phyloP scores from a whole-genome alignment of 1,140 invertebrate genomes.

The Ostrea edulis region DNA sequence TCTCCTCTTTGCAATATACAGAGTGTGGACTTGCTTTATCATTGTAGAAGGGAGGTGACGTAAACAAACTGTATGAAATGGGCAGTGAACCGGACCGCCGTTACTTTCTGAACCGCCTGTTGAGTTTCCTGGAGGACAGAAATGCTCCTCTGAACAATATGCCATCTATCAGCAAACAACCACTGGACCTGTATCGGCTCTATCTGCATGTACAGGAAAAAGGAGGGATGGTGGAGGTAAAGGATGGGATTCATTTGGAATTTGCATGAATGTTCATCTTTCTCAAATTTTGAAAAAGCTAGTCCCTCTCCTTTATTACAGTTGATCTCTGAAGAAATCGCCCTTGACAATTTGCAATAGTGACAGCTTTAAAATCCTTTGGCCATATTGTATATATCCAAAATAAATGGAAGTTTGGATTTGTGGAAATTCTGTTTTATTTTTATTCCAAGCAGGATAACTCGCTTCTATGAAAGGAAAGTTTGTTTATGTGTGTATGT shows the following conservation, averaged over 20 bases:
- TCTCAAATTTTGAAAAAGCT: neutral
- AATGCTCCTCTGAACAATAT: slow-evolving; percentile 92
- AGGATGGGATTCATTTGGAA: neutral
- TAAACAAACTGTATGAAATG: slow-evolving; percentile 97
- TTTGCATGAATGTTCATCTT: neutral
- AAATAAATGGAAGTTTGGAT: neutral
- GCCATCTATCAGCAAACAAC: slow-evolving; percentile 98
- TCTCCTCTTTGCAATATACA: neutral
- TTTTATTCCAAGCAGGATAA: neutral
- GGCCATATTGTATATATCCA: too few species aligned
- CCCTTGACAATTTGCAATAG: too few species aligned
- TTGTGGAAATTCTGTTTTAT: neutral
- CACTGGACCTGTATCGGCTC: slow-evolving; percentile 97
- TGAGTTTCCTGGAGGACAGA: slow-evolving; percentile 91
- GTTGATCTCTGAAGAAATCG: too few species aligned
- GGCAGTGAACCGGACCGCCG: slow-evolving; percentile 95
- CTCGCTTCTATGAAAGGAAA: neutral
- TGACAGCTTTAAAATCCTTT: too few species aligned
- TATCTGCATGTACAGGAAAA: slow-evolving; percentile 96
- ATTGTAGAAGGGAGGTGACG: slow-evolving; percentile 79
- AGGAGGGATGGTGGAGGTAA: slow-evolving; percentile 97
- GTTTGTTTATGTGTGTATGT: neutral
- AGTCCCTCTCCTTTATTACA: too few species aligned
- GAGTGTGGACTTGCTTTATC: slow-evolving; percentile 65
- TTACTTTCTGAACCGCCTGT: slow-evolving; percentile 93